Base-by-base conservation (phyloP, 2,888 invertebrate species). In the Athalia rosae region DNA sequence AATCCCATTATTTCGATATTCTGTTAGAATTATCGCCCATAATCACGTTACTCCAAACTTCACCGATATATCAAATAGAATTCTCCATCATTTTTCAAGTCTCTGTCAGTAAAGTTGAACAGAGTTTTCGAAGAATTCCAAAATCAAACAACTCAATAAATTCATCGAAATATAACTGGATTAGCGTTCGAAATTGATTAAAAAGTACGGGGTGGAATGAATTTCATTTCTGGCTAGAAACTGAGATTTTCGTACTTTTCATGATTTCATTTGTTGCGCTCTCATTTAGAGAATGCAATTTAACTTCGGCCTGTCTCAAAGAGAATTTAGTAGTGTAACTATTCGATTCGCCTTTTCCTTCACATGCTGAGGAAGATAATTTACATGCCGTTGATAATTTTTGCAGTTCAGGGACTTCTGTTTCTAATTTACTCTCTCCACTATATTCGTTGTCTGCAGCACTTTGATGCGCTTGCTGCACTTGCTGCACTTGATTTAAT, bases 301-400 rank as follows among this genome's bases (percentile, higher is more conserved):
- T 71, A 9, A 71, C 58, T 45, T 71, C 71, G 3, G 50, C 71
- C 13, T 71, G 71, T 56, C 8, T 71, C 56, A 58, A 50, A 9
- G 56, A 58, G 43, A 71, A 71, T 71, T 58, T 71, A 9, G 13
- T 45, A n/a, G 1, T 71, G 58, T 71, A 71, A 3, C 58, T 50
- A 71, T 58, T 74, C 5, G n/a, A 9, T 61, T 74, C 62, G 11
- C 61, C 74, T 41, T 74, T 74, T 74, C 74, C 61, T 5, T 28
- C 11, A 3, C 28, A 4, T 11, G 74, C 9, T 28, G 48, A 5
- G 9, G 41, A 6, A 4, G 61, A 41, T n/a, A 61, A 15, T 73
- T 59, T 69, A 69, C 56, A 69, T n/a, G 11, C 11, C 8, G 69
- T n/a, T 8, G 69, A 69, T 58, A 69, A 58, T 58, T 71, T 71